Evolutionary conservation across 2,797 vertebrate genomes (phyloP).

Genomic region (Lutjanus argentimaculatus): DNA sequence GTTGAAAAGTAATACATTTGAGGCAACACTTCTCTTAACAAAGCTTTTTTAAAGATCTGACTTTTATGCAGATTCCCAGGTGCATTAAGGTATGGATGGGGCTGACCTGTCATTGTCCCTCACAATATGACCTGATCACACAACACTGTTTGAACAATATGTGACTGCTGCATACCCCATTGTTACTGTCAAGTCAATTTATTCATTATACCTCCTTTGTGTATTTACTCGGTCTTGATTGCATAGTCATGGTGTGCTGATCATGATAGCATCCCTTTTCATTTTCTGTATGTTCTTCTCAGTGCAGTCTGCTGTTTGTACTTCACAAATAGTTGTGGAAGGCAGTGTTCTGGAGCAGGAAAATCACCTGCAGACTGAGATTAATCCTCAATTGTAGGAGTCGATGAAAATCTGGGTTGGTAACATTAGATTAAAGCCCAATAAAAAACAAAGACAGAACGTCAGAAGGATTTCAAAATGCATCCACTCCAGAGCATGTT

Average conservation of each 20-base stretch:
- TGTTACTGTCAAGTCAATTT: slow-evolving; percentile 10
- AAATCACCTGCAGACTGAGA: slow-evolving; percentile 8
- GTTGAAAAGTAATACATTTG: slow-evolving; percentile 9
- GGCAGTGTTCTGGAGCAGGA: neutral
- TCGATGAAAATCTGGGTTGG: neutral
- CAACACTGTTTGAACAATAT: neutral
- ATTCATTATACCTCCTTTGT: slow-evolving; percentile 9
- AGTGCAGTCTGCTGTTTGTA: slow-evolving; percentile 4
- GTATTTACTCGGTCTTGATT: slow-evolving; percentile 12
- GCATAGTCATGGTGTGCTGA: neutral
- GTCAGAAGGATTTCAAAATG: neutral
- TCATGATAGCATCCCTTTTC: neutral
- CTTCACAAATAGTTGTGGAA: neutral
- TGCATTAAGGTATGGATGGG: too few relatives aligned
- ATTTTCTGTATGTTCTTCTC: neutral
- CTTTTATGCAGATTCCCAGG: slow-evolving; percentile 1
- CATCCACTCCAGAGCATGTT: neutral
- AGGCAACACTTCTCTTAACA: neutral
- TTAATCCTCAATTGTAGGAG: neutral
- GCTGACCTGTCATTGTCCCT: slow-evolving; percentile 5
- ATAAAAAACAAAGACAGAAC: neutral
- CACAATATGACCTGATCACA: neutral
- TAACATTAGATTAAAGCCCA: neutral
- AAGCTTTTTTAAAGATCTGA: slow-evolving; percentile 1
- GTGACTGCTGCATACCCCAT: neutral